phyloP scores from a whole-genome alignment of 2,888 invertebrate species.

The Timema podura region DNA sequence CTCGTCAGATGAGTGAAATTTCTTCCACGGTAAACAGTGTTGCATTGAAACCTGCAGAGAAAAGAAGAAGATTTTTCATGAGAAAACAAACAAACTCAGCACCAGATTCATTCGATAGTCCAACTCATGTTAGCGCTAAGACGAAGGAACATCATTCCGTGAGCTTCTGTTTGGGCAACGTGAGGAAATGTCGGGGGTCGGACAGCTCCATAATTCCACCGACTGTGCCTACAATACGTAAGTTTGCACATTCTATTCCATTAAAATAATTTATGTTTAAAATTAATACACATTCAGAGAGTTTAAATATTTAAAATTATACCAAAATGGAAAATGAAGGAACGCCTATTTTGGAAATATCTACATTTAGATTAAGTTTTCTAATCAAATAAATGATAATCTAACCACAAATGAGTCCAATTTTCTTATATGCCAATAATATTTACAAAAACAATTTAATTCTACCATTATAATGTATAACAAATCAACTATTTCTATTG shows the following conservation, averaged over 20 bases:
- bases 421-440: no score
- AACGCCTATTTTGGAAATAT: no score
- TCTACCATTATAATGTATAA: no score
- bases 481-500: no score
- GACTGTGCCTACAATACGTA: constrained; percentile 32
- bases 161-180: constrained; percentile 34
- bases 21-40: not conserved
- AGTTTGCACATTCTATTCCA: constrained; percentile 24
- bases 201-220: constrained; percentile 31
- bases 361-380: no score
- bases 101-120: constrained; percentile 41
- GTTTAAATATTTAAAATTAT: no score
- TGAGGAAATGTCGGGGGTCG: constrained; percentile 30
- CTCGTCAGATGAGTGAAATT: constrained; percentile 18
- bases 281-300: no score
- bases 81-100: constrained; percentile 44
- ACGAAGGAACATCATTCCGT: constrained; percentile 32
- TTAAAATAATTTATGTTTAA: not conserved
- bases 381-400: no score
- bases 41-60: constrained; percentile 34
- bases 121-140: constrained; percentile 22
- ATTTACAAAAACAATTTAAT: no score
- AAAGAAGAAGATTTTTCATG: constrained; percentile 39
- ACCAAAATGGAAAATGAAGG: no score
- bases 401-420: no score